Evolutionary conservation across 2,888 invertebrate genomes (phyloP).

Genomic region (Sminthurides aquaticus): DNA sequence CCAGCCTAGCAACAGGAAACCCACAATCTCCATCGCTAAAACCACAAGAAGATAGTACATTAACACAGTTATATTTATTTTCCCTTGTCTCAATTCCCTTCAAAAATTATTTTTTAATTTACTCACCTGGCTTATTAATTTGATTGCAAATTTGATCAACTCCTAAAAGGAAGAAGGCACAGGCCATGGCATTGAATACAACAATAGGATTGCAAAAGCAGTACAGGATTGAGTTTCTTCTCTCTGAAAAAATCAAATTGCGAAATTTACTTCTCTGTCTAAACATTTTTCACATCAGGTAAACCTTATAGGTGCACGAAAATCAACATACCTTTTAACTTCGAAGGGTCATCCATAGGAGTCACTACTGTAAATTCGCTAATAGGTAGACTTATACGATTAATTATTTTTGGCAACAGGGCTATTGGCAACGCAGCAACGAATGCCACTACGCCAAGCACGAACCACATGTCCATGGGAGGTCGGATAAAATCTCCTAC

Average conservation of each 20-base stretch:
- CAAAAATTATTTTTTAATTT: not conserved
- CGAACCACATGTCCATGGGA: not conserved
- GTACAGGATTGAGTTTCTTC: constrained; percentile 3
- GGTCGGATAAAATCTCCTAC: constrained; percentile 3
- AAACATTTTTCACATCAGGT: too few species aligned
- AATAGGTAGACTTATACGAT: not conserved
- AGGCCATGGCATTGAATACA: constrained; percentile 12
- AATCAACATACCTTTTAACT: constrained; percentile 6
- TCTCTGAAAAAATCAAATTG: constrained; percentile 1
- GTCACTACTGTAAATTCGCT: constrained; percentile 5
- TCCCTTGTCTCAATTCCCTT: not conserved
- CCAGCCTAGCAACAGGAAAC: constrained; percentile 17
- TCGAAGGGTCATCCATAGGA: constrained; percentile 20
- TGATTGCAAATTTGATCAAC: constrained; percentile 1
- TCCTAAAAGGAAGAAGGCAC: constrained; percentile 15
- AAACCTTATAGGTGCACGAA: too few species aligned
- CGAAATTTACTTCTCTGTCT: too few species aligned
- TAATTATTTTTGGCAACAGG: constrained; percentile 17
- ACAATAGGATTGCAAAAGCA: constrained; percentile 11
- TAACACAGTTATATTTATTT: too few species aligned
- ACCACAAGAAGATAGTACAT: not conserved
- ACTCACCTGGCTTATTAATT: constrained; percentile 1
- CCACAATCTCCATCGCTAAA: constrained; percentile 7
- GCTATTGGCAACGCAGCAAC: constrained; percentile 10
- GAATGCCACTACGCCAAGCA: not conserved